A percentile compares a stretch with the other conserved stretches of the same genome.
Evolutionary conservation across 2,888 invertebrate genomes (phyloP).

Genomic region (Tetropium fuscum): DNA sequence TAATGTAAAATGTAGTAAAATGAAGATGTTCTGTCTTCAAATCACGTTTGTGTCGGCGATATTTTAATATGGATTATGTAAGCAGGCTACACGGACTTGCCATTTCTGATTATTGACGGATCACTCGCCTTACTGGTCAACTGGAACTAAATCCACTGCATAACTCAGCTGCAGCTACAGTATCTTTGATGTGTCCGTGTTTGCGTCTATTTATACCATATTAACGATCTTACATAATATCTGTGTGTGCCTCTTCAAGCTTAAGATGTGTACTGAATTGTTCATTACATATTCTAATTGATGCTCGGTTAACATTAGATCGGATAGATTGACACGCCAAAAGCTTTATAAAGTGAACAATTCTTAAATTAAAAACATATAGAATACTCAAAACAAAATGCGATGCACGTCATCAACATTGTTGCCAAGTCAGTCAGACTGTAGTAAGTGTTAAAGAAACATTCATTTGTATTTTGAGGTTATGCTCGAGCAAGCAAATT

Average conservation of each 20-base stretch:
- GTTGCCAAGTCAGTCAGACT: no score
- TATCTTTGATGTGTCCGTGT: not conserved
- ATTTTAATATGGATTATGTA: constrained; percentile 41
- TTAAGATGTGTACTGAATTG: not conserved
- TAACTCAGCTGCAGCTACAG: constrained; percentile 19
- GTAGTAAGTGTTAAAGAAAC: no score
- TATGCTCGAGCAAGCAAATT: no score
- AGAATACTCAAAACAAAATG: no score
- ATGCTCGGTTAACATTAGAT: no score
- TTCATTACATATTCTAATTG: no score
- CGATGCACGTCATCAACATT: no score
- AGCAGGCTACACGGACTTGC: constrained; percentile 40
- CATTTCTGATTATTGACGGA: constrained; percentile 43
- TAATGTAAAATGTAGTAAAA: constrained; percentile 27
- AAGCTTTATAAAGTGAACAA: no score
- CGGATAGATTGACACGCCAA: no score
- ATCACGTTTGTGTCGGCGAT: constrained; percentile 34
- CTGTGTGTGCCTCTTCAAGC: not conserved
- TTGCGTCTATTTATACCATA: constrained; percentile 1
- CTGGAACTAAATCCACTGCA: constrained; percentile 22
- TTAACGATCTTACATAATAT: not conserved
- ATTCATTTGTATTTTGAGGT: no score
- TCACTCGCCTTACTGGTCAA: constrained; percentile 35
- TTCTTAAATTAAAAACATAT: no score
- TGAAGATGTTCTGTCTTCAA: constrained; percentile 32